phyloP scores from a whole-genome alignment of 2,888 invertebrate genomes.

The Podabrus alpinus region DNA sequence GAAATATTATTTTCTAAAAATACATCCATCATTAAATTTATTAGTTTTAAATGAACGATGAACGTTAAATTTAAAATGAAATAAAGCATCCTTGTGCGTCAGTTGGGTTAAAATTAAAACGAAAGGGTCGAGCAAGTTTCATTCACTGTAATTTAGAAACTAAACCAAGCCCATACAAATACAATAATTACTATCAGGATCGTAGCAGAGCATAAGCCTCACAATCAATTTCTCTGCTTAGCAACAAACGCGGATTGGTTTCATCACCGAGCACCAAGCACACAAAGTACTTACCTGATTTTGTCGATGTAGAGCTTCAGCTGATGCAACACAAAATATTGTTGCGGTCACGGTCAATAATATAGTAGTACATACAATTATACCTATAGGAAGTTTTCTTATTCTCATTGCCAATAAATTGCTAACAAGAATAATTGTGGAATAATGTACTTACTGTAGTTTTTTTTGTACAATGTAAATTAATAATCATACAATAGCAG shows the following conservation, averaged over 20 bases:
- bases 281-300: neutral
- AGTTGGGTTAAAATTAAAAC: neutral
- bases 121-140: neutral
- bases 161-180: neutral
- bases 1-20: neutral
- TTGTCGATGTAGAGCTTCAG: neutral
- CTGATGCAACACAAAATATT: conserved; percentile 1
- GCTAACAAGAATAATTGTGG: neutral
- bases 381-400: neutral
- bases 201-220: neutral
- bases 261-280: neutral
- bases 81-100: neutral
- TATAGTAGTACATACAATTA: neutral
- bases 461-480: neutral
- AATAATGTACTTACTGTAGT: neutral
- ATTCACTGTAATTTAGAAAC: neutral
- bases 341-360: neutral
- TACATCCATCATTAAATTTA: neutral
- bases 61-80: neutral
- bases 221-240: neutral
- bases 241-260: neutral
- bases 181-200: neutral
- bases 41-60: neutral
- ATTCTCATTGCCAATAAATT: neutral
- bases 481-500: neutral